Conservation (phyloP, 2,113 vertebrate species). For the Archilochus colubris region DNA sequence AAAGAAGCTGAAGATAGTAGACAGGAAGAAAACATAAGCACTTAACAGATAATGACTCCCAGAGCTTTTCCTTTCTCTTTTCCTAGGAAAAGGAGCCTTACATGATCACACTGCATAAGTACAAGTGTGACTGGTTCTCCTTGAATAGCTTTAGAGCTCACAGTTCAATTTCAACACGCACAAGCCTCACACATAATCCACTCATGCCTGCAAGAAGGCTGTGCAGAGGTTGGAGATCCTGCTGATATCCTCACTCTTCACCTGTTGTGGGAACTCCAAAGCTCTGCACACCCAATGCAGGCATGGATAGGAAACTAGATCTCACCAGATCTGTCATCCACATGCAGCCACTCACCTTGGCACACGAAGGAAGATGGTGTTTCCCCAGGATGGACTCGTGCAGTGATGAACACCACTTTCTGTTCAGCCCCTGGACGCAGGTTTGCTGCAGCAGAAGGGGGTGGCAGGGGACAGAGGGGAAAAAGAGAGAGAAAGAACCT, state of each 20-base stretch:
- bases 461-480: background rate
- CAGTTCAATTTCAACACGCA: background rate
- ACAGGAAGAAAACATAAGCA: background rate
- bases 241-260: background rate
- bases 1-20: background rate
- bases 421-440: constrained; percentile 84
- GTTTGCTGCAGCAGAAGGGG: constrained; percentile 76
- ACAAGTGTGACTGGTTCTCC: rapidly evolving
- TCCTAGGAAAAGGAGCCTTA: background rate
- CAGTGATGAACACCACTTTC: constrained; percentile 93
- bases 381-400: constrained; percentile 96
- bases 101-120: background rate
- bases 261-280: background rate
- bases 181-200: background rate
- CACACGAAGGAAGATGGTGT: constrained; percentile 96
- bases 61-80: background rate
- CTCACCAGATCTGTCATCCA: background rate
- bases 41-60: background rate
- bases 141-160: background rate
- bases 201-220: background rate
- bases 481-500: constrained; percentile 5
- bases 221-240: background rate
- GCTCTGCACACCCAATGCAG: rapidly evolving
- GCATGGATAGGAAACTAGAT: background rate
- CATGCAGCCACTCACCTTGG: constrained; percentile 86